Base-by-base conservation (phyloP, 2,797 vertebrate genomes). In the Sorex maritimensis region DNA sequence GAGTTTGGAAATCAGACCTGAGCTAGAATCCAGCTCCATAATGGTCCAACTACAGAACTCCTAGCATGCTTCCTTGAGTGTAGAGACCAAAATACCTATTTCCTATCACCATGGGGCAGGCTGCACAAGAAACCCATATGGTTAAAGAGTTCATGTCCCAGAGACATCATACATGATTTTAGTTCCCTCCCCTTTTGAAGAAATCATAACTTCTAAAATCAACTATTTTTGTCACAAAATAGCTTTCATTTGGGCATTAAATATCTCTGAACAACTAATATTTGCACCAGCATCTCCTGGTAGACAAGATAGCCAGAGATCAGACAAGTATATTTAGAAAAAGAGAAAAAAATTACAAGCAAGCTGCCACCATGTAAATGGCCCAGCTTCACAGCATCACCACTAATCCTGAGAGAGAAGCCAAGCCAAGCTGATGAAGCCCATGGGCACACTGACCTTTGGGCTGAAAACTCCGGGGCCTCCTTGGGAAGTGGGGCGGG, bases 221-320 rank as follows among this genome's bases (percentile, higher is more conserved):
- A 71, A 6, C 65, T 89, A 28, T 78, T 88, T 79, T 55, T 73
- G 63, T 14, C n/a, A 83, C 34, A 77, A 91, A 89, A 63, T 30
- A 63, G n/a, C 81, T 71, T 75, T 63, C 13, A 65, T 75, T 87
- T 68, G 63, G 19, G 23, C 44, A 84, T 72, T 85, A 83, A 87
- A 10, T 87, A 81, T 72, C 52, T 81, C 10, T 87, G 81, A 93
- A 34, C 6, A 71, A 55, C 30, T 52, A 89, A 14, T 72, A 13
- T 65, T 52, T 94, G 68, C 15, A 44, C 52, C 44, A 49, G 21
- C 23, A 75, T 72, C 23, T 41, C 65, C 44, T 30, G 44, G 10
- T 30, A 92, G 67, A 23, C 7, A 93, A 82, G 72, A 21, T 21
- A 90, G 68, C 12, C 44, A 79, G 30, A 2, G 72, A 71, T 55